phyloP scores from a whole-genome alignment of 2,797 vertebrate species.

The Sarcophilus harrisii region DNA sequence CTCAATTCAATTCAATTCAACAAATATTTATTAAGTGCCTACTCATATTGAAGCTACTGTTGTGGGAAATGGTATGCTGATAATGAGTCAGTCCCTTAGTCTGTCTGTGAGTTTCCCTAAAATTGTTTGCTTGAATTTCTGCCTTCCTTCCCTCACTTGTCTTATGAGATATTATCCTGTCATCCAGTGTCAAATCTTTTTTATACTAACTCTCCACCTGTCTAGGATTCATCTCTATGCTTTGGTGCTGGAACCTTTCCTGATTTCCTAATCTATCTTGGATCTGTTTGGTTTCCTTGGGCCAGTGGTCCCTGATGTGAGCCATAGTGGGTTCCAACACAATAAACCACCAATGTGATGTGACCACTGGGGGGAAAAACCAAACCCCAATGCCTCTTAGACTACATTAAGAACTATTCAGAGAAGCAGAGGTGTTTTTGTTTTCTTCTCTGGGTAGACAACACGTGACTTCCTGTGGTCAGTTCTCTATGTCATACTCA shows the following conservation, averaged over 20 bases:
- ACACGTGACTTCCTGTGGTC: not conserved
- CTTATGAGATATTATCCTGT: not conserved
- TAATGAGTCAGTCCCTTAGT: not conserved
- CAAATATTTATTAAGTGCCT: not conserved
- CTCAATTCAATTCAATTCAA: not conserved
- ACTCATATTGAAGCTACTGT: not conserved
- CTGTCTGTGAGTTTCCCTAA: not conserved
- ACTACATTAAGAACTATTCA: not conserved
- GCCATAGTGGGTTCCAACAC: not conserved
- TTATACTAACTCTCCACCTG: not conserved
- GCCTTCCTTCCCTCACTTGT: not conserved
- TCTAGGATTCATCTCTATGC: not conserved
- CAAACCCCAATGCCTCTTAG: not conserved
- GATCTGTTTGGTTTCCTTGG: not conserved
- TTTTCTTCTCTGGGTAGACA: not conserved
- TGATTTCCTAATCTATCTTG: not conserved
- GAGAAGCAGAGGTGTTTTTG: not conserved
- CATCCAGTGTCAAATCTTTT: not conserved
- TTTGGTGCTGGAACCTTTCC: not conserved
- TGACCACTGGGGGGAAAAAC: not conserved
- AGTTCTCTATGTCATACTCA: not conserved
- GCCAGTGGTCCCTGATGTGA: not conserved
- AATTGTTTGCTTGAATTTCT: not conserved
- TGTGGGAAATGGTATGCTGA: not conserved
- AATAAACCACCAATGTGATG: not conserved